phyloP scores from a whole-genome alignment of 2,888 invertebrate species.

The Cacoxenus indagator region DNA sequence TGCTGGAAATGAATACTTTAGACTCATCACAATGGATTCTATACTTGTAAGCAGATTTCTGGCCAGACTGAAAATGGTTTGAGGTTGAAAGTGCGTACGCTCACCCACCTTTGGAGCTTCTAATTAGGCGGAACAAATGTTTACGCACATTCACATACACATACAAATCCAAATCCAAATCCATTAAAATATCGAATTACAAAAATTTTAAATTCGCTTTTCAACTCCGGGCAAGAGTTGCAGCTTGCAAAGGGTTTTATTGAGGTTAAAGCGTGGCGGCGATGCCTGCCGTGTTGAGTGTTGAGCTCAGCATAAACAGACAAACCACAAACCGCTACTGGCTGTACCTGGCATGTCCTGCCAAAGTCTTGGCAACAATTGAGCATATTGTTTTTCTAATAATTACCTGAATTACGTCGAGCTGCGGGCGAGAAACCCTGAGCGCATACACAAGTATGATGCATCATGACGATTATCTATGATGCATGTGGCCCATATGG shows the following conservation, averaged over 20 bases:
- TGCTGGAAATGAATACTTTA: conserved; percentile 47
- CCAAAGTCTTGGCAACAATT: conserved; percentile 31
- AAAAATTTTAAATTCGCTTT: conserved; percentile 27
- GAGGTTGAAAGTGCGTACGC: too few species aligned
- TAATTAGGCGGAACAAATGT: conserved; percentile 52
- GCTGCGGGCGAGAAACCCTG: conserved; percentile 7
- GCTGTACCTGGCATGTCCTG: not conserved
- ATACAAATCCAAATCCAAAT: conserved; percentile 58
- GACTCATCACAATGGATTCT: conserved; percentile 15
- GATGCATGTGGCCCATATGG: conserved; percentile 53
- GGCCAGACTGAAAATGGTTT: too few species aligned
- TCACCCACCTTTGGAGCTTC: conserved; percentile 35
- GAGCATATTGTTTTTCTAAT: conserved; percentile 62
- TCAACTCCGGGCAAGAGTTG: not conserved
- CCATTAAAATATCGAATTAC: conserved; percentile 68
- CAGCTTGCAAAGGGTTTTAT: not conserved
- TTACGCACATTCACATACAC: conserved; percentile 61
- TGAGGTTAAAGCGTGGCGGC: not conserved
- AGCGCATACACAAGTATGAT: not conserved
- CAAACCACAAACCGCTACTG: not conserved
- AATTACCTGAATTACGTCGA: conserved; percentile 51
- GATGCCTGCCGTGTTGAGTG: not conserved
- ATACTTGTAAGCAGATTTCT: too few species aligned
- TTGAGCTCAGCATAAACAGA: too few species aligned
- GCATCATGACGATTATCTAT: conserved; percentile 17